Evolutionary conservation across 2,797 vertebrate species (phyloP), one percentile per base, ranked within the genome.

Genomic region (Acomys russatus): DNA sequence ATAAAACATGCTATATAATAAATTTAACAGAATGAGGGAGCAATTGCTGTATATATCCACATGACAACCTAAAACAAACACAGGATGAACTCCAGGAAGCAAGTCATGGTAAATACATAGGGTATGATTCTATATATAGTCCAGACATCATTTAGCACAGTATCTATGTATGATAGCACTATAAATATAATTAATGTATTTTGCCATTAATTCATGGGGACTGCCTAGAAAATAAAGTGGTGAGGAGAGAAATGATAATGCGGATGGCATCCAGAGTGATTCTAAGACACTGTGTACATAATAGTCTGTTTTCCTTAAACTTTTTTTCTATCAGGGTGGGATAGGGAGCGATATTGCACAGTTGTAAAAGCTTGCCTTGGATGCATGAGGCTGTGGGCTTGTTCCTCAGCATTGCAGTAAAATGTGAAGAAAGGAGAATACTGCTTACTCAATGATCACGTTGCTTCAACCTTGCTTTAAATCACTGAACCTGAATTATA

Each of bases 81-180:
- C 92, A 56, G 12, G 33, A 17, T 74, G 59, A 61, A 22, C 14
- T 79, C 78, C 28, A 87, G 91, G 51, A 83, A 44, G 30, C 33
- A 89, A 51, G 35, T 78, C 8, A 63, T 70, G 63, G 51, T 25
- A 80, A 93, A 92, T n/a, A 80, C 14, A 49, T 6, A 25, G 1
- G 85, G 20, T 83, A 38, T 84, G 38, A 80, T 83, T 92, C 8
- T 28, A 33, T 66, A 25, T 49, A 18, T 96, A 88, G 61, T 92
- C 35, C 44, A 59, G 28, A 68, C 76, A 64, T 38, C 64, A 71
- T 44, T 82, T 87, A 92, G 28, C 23, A 35, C 59, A 28, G 33
- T 44, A 30, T 28, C 44, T 23, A 49, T 66, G 11, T 68, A 17
- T 94, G 51, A 23, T 80, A 90, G 51, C 25, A 63, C 59, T 76